Evolutionary conservation across 23 tunicate species (phyloP).

Genomic region (Botrylloides violaceus): DNA sequence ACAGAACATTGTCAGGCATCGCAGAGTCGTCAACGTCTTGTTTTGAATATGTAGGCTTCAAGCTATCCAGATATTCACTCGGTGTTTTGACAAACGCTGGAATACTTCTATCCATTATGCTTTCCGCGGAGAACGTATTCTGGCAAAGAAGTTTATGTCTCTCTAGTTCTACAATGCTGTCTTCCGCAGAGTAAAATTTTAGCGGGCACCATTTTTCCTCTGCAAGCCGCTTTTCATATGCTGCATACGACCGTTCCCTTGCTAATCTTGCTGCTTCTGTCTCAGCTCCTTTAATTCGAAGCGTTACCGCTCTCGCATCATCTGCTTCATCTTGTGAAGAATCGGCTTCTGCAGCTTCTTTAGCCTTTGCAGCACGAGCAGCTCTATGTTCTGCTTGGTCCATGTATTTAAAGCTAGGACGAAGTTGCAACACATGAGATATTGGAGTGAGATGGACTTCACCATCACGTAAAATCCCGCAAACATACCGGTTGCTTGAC

Average conservation of each 20-base stretch:
- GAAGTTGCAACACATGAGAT: conserved; percentile 48
- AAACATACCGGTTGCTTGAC: conserved; percentile 41
- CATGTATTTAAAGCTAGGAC: conserved; percentile 73
- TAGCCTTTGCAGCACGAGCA: conserved; percentile 51
- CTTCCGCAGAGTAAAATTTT: conserved; percentile 21
- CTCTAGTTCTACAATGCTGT: conserved; percentile 35
- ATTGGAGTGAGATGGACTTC: conserved; percentile 65
- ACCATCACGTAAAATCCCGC: conserved; percentile 37
- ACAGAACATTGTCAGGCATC: conserved; percentile 52
- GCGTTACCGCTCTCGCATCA: conserved; percentile 72
- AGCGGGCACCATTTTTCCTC: conserved; percentile 64
- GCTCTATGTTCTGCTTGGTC: conserved; percentile 77
- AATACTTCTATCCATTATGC: background rate
- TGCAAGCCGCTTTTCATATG: conserved; percentile 65
- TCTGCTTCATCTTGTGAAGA: conserved; percentile 83
- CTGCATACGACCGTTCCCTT: conserved; percentile 63
- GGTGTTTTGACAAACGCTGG: conserved; percentile 41
- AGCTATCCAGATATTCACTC: conserved; percentile 23
- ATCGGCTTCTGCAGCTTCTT: conserved; percentile 67
- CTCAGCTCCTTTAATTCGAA: conserved; percentile 71
- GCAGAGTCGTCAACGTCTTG: conserved; percentile 32
- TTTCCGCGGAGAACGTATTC: background rate
- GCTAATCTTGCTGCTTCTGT: conserved; percentile 62
- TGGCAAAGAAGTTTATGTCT: conserved; percentile 37
- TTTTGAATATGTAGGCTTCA: conserved; percentile 36